phyloP scores from a whole-genome alignment of 1,140 invertebrate genomes.

The Heliconius eleuchia region DNA sequence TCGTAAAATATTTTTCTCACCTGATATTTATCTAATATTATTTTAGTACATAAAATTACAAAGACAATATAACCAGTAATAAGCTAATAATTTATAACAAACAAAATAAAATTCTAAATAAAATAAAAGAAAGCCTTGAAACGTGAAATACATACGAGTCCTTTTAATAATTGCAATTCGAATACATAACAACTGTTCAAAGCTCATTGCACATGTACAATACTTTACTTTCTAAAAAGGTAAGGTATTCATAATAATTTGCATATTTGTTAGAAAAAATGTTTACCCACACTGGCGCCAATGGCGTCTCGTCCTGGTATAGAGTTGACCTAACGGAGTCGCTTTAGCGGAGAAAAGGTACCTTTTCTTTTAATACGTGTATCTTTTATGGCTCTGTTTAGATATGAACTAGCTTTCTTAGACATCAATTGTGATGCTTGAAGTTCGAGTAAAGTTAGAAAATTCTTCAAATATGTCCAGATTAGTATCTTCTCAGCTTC shows the following conservation, averaged over 20 bases:
- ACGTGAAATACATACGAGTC: too few relatives aligned
- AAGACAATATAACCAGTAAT: background rate
- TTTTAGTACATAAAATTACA: too few relatives aligned
- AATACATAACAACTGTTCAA: constrained; percentile 22
- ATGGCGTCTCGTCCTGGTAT: constrained; percentile 40
- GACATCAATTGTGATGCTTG: background rate
- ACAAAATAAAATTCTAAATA: background rate
- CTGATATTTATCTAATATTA: too few relatives aligned
- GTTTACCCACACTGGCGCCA: constrained; percentile 40
- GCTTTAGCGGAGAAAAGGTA: constrained; percentile 33
- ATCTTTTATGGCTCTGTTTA: constrained; percentile 13
- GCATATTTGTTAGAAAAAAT: constrained; percentile 26
- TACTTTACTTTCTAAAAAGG: constrained; percentile 36
- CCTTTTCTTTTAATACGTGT: constrained; percentile 17
- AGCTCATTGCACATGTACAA: constrained; percentile 28
- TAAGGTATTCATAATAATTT: constrained; percentile 26
- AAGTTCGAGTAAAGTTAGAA: too few relatives aligned
- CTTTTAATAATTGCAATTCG: background rate
- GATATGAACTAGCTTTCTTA: background rate
- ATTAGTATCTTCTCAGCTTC: too few relatives aligned
- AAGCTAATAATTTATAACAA: background rate
- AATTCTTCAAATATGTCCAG: too few relatives aligned
- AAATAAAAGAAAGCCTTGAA: background rate
- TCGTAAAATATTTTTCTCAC: too few relatives aligned
- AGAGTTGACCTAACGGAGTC: constrained; percentile 39